Base-by-base conservation (phyloP, 2,113 vertebrate species). In the Corythaixoides concolor region DNA sequence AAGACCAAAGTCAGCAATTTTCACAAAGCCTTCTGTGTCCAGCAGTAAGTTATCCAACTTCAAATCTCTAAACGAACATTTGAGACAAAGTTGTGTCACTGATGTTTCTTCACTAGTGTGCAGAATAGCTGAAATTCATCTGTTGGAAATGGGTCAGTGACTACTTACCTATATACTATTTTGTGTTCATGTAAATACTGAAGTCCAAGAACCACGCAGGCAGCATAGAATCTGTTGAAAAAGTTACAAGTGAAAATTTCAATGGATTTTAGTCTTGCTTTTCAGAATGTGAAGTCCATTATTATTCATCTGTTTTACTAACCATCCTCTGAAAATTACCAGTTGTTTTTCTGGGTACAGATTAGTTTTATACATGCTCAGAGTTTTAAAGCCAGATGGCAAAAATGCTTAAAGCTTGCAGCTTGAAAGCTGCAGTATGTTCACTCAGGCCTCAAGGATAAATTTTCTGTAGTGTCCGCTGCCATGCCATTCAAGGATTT, bases 1-100 rank as follows among this genome's bases (percentile, higher is more conserved):
- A 97, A 99, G 99, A 84, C 99, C 99, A 94, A 99, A 99, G 98
- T 99, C 99, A 50, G 99, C 99, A 74, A 99, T 99, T 98, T 99
- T 99, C 93, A 99, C 99, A 68, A 99, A 99, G 89, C 99, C 99
- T 97, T 99, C 99, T 63, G 99, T 99, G 95, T 99, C 99, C 97
- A 99, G 98, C 94, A 99, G 95, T 97, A 99, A 98, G 93, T 99
- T 99, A 97, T 99, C 99, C 97, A 99, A 98, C 98, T 99, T 99
- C 97, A 99, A 96, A 98, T 99, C 99, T 98, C 99, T 99, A 97
- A 41, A 95, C 37, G 39, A 58, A 97, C 81, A 94, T 90, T 77
- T n/a, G 75, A 97, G 91, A 85, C 32, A 91, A 89, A 94, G 91
- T 52, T 12, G 30, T 39, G 94, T 94, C 73, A 90, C 11, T 80